phyloP scores from a whole-genome alignment of 2,797 vertebrate species.

The Eupleurogrammus muticus region DNA sequence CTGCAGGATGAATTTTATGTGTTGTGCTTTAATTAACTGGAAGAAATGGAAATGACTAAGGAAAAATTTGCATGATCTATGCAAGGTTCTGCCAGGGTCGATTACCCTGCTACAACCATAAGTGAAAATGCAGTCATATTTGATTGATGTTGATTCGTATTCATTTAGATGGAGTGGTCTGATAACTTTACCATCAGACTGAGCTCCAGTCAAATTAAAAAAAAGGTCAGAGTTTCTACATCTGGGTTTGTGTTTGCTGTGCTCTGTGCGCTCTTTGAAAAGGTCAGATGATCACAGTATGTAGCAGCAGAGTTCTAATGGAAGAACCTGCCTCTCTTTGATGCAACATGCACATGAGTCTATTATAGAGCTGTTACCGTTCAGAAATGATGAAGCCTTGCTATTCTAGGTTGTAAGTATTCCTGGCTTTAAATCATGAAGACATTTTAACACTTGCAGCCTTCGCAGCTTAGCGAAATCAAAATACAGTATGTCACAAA shows the following conservation, averaged over 20 bases:
- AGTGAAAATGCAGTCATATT: conserved; percentile 24
- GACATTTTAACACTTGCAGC: neutral
- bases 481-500: no score
- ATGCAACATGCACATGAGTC: conserved; percentile 7
- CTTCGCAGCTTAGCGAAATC: neutral
- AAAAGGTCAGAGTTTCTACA: conserved; percentile 51
- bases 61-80: conserved; percentile 49
- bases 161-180: conserved; percentile 51
- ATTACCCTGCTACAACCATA: conserved; percentile 33
- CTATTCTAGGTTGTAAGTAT: neutral
- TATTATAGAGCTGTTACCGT: neutral
- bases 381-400: neutral
- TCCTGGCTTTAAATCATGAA: neutral
- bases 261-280: conserved; percentile 44
- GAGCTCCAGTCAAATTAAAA: conserved; percentile 46
- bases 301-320: conserved; percentile 39
- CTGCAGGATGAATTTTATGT: conserved; percentile 54
- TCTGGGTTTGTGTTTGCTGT: conserved; percentile 52
- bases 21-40: conserved; percentile 67
- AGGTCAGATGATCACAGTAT: conserved; percentile 60
- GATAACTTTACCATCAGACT: conserved; percentile 44
- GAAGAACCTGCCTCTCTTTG: conserved; percentile 26
- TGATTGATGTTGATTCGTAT: conserved; percentile 60
- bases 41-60: conserved; percentile 64
- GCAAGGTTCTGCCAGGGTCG: conserved; percentile 22